Percentiles rank a stretch among this genome's conserved stretches.
Conservation (phyloP, 2,113 vertebrate genomes). For the human region GRCh38 chr12:11944501-11945000, state of each 20-base stretch:
- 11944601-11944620: neutral
- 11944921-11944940: no score
- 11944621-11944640: neutral
- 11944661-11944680: neutral
- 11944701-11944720: neutral
- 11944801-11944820: neutral
- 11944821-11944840: neutral
- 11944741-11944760: neutral
- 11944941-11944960: no score
- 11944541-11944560: no score
- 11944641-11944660: neutral
- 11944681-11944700: rapidly evolving
- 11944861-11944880: no score
- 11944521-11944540: neutral
- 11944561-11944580: neutral
- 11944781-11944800: neutral
- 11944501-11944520: neutral
- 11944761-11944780: neutral
- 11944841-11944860: neutral
- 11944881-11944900: no score
- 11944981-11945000: no score
- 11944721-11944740: neutral
- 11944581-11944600: neutral
- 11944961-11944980: no score
- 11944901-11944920: no score